Evolutionary conservation across 2,797 vertebrate genomes (phyloP), one percentile per base, ranked within the genome.

Genomic region (Vultur gryphus): DNA sequence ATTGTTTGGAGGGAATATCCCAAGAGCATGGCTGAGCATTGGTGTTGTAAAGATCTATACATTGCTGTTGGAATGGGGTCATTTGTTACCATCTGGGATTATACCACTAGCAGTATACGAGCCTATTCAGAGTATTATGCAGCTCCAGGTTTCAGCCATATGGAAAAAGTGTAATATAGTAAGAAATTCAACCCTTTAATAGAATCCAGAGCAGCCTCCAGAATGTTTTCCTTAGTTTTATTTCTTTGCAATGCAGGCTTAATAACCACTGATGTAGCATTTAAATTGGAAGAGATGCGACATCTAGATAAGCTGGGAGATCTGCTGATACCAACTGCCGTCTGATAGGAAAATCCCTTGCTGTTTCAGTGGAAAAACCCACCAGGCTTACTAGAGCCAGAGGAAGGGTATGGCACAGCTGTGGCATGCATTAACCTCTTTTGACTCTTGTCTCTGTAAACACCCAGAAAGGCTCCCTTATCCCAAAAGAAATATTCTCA

Each of bases 161-260:
- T 96, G 96, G 96, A 96, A 96, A 96, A 95, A 95, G 92, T 95
- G 82, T 94, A 91, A 92, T 91, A 89, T 85, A 95, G 91, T 75
- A 77, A 96, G 96, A 97, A 97, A 97, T 95, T 76, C 71, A 94
- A 95, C 92, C 91, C 75, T 86, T 95, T 97, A 97, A 97, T 95
- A 93, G 91, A 97, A 97, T 95, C 93, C 97, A 97, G 97, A 93
- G 65, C 73, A 88, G 85, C 54, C 64, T 95, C 83, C 78, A 95
- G 92, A 96, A 95, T 93, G 82, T 96, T 97, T 95, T 96, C 81
- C 55, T 94, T 96, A 67, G 69, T 79, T 95, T 93, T 94, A 87
- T 81, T 96, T 94, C 95, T 95, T 95, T 94, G 85, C 91, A 96
- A 73, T 0, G 16, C 64, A 88, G 72, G 37, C 80, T 92, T 96